Percentiles rank a stretch among this genome's conserved stretches.
Evolutionary conservation across 2,888 invertebrate species (phyloP).

Genomic region (Dasysyrphus tricinctus): DNA sequence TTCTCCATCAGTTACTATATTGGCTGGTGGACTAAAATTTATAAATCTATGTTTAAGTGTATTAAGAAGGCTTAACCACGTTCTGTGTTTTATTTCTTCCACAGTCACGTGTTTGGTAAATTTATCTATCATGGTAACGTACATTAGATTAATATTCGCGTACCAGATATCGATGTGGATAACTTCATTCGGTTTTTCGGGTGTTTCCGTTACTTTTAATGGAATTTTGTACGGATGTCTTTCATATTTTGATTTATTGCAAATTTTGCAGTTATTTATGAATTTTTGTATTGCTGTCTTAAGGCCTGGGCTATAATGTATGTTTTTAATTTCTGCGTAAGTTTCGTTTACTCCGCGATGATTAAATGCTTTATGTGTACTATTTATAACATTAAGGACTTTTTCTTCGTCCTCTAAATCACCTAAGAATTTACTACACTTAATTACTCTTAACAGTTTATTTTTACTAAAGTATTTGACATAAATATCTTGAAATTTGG

Average conservation of each 20-base stretch:
- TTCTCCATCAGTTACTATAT: no score
- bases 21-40: no score
- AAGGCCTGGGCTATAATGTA: conserved; percentile 43
- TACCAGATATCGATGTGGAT: conserved; percentile 46
- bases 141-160: conserved; percentile 30
- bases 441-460: conserved; percentile 45
- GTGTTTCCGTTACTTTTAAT: conserved; percentile 36
- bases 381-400: neutral
- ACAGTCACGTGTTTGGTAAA: conserved; percentile 53
- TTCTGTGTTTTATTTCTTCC: conserved; percentile 50
- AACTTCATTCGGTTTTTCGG: conserved; percentile 28
- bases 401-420: conserved; percentile 47
- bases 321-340: conserved; percentile 38
- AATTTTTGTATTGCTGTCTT: conserved; percentile 28
- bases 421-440: conserved; percentile 34
- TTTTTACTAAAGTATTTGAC: conserved; percentile 44
- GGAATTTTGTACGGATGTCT: conserved; percentile 41
- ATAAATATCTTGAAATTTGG: conserved; percentile 36
- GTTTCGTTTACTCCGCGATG: conserved; percentile 49
- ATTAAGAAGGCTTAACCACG: conserved; percentile 45
- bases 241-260: conserved; percentile 39
- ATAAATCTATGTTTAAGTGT: neutral
- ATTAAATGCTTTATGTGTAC: neutral
- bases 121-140: conserved; percentile 52
- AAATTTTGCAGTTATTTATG: conserved; percentile 49